A percentile compares a stretch with the other conserved stretches of the same genome.
phyloP scores from a whole-genome alignment of 30 jellyfish, hydroid and myxozoan species.

The Catostylus mosaicus region DNA sequence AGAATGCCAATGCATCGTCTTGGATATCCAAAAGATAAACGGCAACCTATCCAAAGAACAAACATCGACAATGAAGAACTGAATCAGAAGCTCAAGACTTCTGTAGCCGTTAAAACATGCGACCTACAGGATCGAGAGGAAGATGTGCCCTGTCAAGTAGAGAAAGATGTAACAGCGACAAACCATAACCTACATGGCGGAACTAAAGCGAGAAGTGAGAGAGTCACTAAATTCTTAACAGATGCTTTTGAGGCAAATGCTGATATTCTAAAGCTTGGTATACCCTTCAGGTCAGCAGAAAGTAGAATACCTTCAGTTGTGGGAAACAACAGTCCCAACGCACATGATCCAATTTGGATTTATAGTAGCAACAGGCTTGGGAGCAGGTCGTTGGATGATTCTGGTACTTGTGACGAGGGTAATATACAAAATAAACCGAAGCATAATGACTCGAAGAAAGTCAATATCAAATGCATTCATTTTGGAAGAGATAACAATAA shows the following conservation, averaged over 20 bases:
- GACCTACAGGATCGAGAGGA: slow-evolving; percentile 1
- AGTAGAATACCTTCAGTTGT: background rate
- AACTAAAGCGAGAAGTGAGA: slow-evolving; percentile 22
- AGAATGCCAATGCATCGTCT: slow-evolving; percentile 44
- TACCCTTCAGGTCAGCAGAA: slow-evolving; percentile 19
- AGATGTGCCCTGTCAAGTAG: background rate
- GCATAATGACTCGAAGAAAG: background rate
- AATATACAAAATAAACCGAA: background rate
- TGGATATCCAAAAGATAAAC: slow-evolving; percentile 25
- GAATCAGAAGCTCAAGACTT: slow-evolving; percentile 6
- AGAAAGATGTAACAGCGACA: background rate
- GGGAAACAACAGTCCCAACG: background rate
- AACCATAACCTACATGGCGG: background rate
- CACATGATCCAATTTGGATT: background rate
- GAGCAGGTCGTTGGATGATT: background rate
- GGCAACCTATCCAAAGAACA: background rate
- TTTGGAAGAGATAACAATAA: background rate
- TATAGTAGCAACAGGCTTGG: background rate
- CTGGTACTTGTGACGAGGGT: background rate
- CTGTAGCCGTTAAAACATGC: slow-evolving; percentile 12
- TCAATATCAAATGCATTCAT: slow-evolving; percentile 18
- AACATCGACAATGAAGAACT: background rate
- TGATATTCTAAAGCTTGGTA: slow-evolving; percentile 34
- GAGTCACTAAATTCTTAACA: slow-evolving; percentile 28
- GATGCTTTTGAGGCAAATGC: slow-evolving; percentile 38